These are phyloP conservation scores for Amia ocellicauda DNA, from an alignment of 2,113 vertebrate genomes.

Conservation along the genomic window DNA sequence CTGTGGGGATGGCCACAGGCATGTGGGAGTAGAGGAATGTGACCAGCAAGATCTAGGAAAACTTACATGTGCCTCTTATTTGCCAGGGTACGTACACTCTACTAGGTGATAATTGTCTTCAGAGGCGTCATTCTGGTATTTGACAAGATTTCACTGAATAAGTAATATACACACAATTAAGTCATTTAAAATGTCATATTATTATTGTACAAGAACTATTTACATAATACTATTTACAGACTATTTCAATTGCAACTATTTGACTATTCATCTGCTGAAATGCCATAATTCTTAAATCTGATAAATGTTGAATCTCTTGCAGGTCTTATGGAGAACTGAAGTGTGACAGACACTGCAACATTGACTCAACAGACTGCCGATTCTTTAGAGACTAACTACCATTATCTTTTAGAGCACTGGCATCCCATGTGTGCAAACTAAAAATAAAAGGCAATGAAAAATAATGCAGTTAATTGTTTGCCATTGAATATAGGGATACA, in stretches of 20 bases:
- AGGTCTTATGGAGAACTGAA: not conserved
- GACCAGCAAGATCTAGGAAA: not conserved
- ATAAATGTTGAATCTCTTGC: not conserved
- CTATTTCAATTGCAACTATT: not conserved
- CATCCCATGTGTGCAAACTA: not conserved
- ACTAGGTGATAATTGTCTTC: no score
- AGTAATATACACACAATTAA: no score
- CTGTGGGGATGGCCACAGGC: slow-evolving; percentile 4
- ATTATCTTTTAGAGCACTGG: not conserved
- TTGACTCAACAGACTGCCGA: slow-evolving; percentile 3
- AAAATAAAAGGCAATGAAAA: not conserved
- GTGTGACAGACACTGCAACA: not conserved
- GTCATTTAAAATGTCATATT: not conserved
- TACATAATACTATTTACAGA: no score
- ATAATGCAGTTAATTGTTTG: no score
- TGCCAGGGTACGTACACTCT: not conserved
- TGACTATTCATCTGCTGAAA: not conserved
- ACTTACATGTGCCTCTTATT: not conserved
- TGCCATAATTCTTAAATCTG: not conserved
- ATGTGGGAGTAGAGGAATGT: not conserved
- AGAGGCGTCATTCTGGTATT: no score
- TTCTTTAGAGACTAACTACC: not conserved
- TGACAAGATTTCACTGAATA: no score
- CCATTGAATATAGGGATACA: no score
- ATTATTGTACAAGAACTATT: not conserved